Percentiles rank a stretch among this genome's conserved stretches.
phyloP scores from a whole-genome alignment of 2,113 vertebrate genomes.

The Astatoreochromis straeleni region DNA sequence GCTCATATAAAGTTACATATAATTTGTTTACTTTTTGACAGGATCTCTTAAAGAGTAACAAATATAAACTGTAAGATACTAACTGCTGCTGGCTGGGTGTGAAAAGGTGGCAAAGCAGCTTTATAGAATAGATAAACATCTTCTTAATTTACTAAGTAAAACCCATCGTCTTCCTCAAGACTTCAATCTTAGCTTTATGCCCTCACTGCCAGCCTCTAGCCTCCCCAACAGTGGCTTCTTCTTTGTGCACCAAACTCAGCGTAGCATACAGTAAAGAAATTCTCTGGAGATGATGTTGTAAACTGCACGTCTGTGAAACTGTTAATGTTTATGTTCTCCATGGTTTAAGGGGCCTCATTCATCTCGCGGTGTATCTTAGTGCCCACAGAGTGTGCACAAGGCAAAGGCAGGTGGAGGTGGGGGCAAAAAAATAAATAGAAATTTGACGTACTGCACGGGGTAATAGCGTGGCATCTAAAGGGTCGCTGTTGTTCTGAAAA shows the following conservation, averaged over 20 bases:
- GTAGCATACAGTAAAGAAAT: not conserved
- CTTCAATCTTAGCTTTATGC: not conserved
- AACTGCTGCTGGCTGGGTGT: not conserved
- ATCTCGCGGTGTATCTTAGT: conserved; percentile 7
- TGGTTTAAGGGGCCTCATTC: conserved; percentile 42
- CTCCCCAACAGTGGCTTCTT: not conserved
- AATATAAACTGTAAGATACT: not conserved
- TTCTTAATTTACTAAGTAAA: not conserved
- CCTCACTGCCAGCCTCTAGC: not conserved
- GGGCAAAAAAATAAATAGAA: conserved; percentile 19
- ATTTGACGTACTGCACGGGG: conserved; percentile 30
- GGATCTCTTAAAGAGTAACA: not conserved
- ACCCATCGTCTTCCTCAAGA: not conserved
- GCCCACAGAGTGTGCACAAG: conserved; percentile 9
- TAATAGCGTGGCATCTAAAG: conserved; percentile 39
- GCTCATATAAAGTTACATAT: not conserved
- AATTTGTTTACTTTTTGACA: not conserved
- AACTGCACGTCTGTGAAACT: conserved; percentile 21
- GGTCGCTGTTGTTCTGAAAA: conserved; percentile 52
- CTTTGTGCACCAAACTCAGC: not conserved
- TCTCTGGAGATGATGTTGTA: conserved; percentile 27
- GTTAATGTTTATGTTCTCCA: conserved; percentile 35
- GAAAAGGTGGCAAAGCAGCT: not conserved
- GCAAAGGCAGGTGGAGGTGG: conserved; percentile 9
- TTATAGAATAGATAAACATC: not conserved